Conservation (phyloP, 2,797 vertebrate genomes). For the Neostethus bicornis region DNA sequence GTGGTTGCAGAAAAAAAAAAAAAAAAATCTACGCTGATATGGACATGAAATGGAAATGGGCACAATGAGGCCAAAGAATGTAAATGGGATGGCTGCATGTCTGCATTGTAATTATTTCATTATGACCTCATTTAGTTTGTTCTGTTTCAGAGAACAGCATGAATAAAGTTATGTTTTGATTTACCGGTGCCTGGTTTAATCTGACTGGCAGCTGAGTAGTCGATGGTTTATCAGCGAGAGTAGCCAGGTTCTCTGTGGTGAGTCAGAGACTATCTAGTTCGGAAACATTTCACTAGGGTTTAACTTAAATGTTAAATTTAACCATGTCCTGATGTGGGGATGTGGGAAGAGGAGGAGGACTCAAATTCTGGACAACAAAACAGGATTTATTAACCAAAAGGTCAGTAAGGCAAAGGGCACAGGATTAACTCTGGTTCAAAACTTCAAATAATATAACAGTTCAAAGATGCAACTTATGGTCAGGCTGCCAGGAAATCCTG, state of each 20-base stretch:
- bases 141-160: conserved; percentile 1
- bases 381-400: too few relatives aligned
- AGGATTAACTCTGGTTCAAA: too few relatives aligned
- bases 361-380: too few relatives aligned
- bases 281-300: conserved; percentile 18
- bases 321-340: too few relatives aligned
- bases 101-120: not conserved
- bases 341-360: too few relatives aligned
- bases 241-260: conserved; percentile 5
- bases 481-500: too few relatives aligned
- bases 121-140: not conserved
- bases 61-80: not conserved
- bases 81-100: conserved; percentile 3
- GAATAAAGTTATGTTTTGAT: conserved; percentile 5
- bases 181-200: conserved; percentile 6
- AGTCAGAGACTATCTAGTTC: conserved; percentile 9
- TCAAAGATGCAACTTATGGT: too few relatives aligned
- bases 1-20: not conserved
- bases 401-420: too few relatives aligned
- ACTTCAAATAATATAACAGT: too few relatives aligned
- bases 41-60: conserved; percentile 2
- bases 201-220: conserved; percentile 4
- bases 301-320: conserved; percentile 12
- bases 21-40: not conserved
- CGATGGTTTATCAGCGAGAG: conserved; percentile 3